Evolutionary conservation across 2,888 invertebrate species (phyloP).

Genomic region (Lacanobia oleracea): DNA sequence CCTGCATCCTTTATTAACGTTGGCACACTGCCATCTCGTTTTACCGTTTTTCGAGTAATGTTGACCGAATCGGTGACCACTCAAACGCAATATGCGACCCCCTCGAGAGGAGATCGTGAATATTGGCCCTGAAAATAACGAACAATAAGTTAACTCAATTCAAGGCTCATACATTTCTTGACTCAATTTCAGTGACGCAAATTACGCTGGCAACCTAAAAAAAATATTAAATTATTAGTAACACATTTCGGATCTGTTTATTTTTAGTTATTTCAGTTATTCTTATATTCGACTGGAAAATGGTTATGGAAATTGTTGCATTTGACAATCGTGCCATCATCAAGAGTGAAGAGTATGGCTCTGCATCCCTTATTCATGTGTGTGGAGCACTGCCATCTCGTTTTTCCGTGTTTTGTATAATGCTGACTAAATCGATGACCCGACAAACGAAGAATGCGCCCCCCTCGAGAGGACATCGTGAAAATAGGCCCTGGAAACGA

Average conservation of each 20-base stretch:
- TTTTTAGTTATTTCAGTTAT: background rate
- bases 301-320: slow-evolving; percentile 68
- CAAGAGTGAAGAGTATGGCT: background rate
- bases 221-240: background rate
- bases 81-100: slow-evolving; percentile 11
- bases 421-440: slow-evolving; percentile 71
- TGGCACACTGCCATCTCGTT: slow-evolving; percentile 71
- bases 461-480: slow-evolving; percentile 31
- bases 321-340: background rate
- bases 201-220: background rate
- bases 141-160: background rate
- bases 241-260: background rate
- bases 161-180: background rate
- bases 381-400: slow-evolving; percentile 11
- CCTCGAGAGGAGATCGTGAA: slow-evolving; percentile 33
- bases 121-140: slow-evolving; percentile 25
- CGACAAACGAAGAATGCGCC: slow-evolving; percentile 22
- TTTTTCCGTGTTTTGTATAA: background rate
- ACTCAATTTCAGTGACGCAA: background rate
- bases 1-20: slow-evolving; percentile 66
- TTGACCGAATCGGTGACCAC: slow-evolving; percentile 69
- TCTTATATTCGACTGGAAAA: slow-evolving; percentile 10
- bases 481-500: slow-evolving; percentile 33
- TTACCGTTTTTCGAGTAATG: slow-evolving; percentile 65
- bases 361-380: slow-evolving; percentile 8